phyloP scores from a whole-genome alignment of 2,888 invertebrate species.

The Onthophagus sagittarius region DNA sequence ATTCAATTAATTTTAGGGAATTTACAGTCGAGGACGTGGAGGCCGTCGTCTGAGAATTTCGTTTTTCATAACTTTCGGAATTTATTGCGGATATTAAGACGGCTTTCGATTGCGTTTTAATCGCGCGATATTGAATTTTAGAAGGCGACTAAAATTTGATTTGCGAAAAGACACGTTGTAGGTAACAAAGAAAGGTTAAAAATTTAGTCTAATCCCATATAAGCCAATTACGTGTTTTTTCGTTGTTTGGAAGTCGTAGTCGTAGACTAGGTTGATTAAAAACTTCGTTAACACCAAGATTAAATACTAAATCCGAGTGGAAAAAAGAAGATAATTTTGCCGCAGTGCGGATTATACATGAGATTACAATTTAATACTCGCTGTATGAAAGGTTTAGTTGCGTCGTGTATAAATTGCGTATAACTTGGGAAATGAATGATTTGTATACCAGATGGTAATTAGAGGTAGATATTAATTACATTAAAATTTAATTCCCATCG shows the following conservation, averaged over 20 bases:
- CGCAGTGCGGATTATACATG: neutral
- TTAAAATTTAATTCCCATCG: neutral
- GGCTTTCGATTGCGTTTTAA: neutral
- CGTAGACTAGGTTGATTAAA: neutral
- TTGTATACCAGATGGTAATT: neutral
- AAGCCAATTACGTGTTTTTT: neutral
- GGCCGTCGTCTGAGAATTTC: slow-evolving; percentile 6
- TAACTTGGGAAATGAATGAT: neutral
- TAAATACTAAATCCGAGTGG: neutral
- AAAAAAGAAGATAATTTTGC: neutral
- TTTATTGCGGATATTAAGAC: neutral
- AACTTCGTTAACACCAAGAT: neutral
- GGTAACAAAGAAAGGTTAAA: neutral
- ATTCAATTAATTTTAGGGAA: slow-evolving; percentile 10
- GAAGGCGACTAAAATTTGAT: neutral
- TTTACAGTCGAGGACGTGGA: slow-evolving; percentile 1
- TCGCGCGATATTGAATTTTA: neutral
- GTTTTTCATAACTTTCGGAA: neutral
- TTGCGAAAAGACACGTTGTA: neutral
- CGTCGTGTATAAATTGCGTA: too few relatives aligned
- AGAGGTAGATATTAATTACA: neutral
- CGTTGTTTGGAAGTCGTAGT: neutral
- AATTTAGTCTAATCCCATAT: neutral
- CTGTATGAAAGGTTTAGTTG: neutral
- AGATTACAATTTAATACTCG: neutral